Evolutionary conservation across 2,888 invertebrate genomes (phyloP), one percentile per base, ranked within the genome.

Genomic region (Oeneis ivallda): DNA sequence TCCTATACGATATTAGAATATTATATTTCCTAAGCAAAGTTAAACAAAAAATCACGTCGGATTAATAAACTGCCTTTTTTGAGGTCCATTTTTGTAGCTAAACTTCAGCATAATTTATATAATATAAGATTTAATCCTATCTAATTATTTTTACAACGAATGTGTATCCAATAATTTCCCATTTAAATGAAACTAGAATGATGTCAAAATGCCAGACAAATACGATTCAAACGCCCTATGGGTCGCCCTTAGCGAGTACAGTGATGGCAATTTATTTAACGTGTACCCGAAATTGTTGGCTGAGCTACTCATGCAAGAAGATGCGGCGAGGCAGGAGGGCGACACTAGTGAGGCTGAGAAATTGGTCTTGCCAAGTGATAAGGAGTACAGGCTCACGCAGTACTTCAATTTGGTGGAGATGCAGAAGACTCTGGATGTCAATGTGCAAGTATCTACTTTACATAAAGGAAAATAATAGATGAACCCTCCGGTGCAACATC

Each of bases 321-420:
- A 89, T 47, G 89, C 89, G 17, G 88, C 89, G 2, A 79, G 88
- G 58, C 83, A 85, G 65, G 86, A 85, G 26, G 85, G 88, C 0
- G 89, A 92, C 70, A 86, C 82, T 13, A 85, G 80, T 41, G 92
- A 93, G 70, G 85, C 92, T 11, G 93, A 93, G 69, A 91, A 92
- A 50, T 87, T 95, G 66, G 90, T 94, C 45, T 86, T 95, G 47
- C 95, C 95, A 10, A 95, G 95, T 75, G 94, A 95, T 75, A 93
- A 92, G 72, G 93, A 93, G 43, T 96, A 94, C 93, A 88, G 94
- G 66, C 91, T 94, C 49, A 93, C 93, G 71, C 94, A 95, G 78
- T 96, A 96, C 78, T 95, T 94, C 78, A 88, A 91, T 67, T 86
- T 95, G 70, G 94, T 96, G 15, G 93, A 93, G 53, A 86, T 94